Evolutionary conservation across 1,140 invertebrate genomes (phyloP).

Genomic region (Platyscapa corneri): DNA sequence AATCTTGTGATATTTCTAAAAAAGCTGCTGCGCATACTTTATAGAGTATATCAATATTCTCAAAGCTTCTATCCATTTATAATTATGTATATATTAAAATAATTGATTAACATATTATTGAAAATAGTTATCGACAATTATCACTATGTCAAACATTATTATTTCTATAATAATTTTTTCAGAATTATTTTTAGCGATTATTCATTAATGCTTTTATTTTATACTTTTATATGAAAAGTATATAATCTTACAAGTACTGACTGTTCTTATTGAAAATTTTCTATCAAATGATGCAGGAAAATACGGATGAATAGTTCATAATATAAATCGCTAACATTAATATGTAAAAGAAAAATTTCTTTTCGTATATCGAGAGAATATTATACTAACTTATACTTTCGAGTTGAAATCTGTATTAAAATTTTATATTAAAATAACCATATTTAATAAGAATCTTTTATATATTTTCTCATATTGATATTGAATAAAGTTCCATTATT

Average conservation of each 20-base stretch:
- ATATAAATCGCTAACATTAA: constrained; percentile 23
- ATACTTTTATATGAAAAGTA: background rate
- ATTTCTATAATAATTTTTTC: no score
- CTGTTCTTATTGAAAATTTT: constrained; percentile 13
- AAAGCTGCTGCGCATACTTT: no score
- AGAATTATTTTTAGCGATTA: background rate
- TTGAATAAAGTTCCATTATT: no score
- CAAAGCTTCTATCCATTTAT: no score
- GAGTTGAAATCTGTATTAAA: background rate
- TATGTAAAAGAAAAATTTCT: constrained; percentile 34
- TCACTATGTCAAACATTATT: no score
- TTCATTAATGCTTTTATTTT: background rate
- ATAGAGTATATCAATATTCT: no score
- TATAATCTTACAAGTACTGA: background rate
- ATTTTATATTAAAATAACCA: background rate
- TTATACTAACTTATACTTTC: constrained; percentile 7
- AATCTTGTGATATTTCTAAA: no score
- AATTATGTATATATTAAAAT: no score
- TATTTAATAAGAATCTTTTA: no score
- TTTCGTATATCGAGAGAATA: background rate
- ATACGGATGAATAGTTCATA: constrained; percentile 35
- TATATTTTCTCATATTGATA: no score
- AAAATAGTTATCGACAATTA: no score
- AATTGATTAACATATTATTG: no score
- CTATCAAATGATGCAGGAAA: constrained; percentile 26